A percentile compares a stretch with the other conserved stretches of the same genome.
These are phyloP conservation scores for Hypsopygia costalis DNA, from an alignment of 2,888 invertebrate species.

Conservation along the genomic window DNA sequence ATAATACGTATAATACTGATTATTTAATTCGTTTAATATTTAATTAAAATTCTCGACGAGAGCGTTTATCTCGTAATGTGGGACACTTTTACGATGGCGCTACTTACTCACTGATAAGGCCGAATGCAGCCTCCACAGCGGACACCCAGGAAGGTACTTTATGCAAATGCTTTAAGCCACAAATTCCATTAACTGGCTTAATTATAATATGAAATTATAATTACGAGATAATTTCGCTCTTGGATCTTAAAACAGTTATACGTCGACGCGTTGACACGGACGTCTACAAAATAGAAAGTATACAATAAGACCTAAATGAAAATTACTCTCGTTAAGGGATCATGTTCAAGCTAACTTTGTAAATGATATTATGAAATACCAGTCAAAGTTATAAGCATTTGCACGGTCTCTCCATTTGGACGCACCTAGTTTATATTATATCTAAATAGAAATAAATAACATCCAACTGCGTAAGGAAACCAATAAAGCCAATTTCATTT, in stretches of 20 bases:
- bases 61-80: constrained; percentile 78
- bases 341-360: constrained; percentile 47
- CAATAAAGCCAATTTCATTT: constrained; percentile 61
- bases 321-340: constrained; percentile 24
- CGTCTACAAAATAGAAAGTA: constrained; percentile 64
- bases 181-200: constrained; percentile 57
- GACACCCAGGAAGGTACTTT: constrained; percentile 69
- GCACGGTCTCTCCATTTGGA: constrained; percentile 32
- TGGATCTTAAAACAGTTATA: constrained; percentile 68
- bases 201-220: constrained; percentile 75
- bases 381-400: constrained; percentile 53
- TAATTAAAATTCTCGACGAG: constrained; percentile 77
- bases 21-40: constrained; percentile 80
- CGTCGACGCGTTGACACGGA: constrained; percentile 52
- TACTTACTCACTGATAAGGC: constrained; percentile 74
- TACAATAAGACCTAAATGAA: constrained; percentile 52
- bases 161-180: constrained; percentile 64
- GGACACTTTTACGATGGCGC: constrained; percentile 79
- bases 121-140: constrained; percentile 46
- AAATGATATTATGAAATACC: constrained; percentile 72
- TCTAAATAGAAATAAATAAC: constrained; percentile 54
- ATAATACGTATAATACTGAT: constrained; percentile 78
- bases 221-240: constrained; percentile 76
- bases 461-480: constrained; percentile 65
- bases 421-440: constrained; percentile 32